Evolutionary conservation across 2,888 invertebrate species (phyloP).

Genomic region (Leucophora obtusa): DNA sequence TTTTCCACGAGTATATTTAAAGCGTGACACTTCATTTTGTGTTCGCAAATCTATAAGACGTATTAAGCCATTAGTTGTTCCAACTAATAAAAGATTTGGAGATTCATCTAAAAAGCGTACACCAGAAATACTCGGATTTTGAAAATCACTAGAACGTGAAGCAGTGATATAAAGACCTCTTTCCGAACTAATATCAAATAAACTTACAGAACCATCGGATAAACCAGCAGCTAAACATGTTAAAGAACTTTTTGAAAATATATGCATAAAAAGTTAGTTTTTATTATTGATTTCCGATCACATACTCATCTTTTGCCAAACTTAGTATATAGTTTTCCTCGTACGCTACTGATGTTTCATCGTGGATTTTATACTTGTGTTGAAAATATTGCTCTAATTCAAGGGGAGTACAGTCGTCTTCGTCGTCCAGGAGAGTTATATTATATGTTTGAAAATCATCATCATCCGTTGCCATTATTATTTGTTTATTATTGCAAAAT

Average conservation of each 20-base stretch:
- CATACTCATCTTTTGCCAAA: conserved; percentile 81
- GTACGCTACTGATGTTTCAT: conserved; percentile 80
- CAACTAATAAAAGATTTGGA: conserved; percentile 71
- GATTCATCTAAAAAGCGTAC: conserved; percentile 73
- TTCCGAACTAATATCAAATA: conserved; percentile 79
- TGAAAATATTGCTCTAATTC: conserved; percentile 72
- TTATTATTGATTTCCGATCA: background rate
- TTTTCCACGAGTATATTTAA: conserved; percentile 52
- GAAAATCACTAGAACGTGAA: conserved; percentile 11
- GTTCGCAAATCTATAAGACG: conserved; percentile 77
- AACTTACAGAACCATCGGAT: conserved; percentile 79
- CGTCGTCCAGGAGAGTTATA: conserved; percentile 69
- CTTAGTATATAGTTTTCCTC: conserved; percentile 82
- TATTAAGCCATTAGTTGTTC: conserved; percentile 71
- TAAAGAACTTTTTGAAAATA: conserved; percentile 65
- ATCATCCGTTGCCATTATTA: background rate
- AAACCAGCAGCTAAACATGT: conserved; percentile 80
- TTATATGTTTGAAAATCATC: background rate
- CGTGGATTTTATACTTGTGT: conserved; percentile 70
- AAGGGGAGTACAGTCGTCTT: conserved; percentile 68
- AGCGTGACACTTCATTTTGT: conserved; percentile 77
- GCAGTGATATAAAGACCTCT: conserved; percentile 70
- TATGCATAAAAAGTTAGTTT: no score
- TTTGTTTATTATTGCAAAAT: background rate
- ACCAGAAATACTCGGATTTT: conserved; percentile 67